phyloP scores from a whole-genome alignment of 92 coral and sea anemone species.

The Nematostella vectensis region DNA sequence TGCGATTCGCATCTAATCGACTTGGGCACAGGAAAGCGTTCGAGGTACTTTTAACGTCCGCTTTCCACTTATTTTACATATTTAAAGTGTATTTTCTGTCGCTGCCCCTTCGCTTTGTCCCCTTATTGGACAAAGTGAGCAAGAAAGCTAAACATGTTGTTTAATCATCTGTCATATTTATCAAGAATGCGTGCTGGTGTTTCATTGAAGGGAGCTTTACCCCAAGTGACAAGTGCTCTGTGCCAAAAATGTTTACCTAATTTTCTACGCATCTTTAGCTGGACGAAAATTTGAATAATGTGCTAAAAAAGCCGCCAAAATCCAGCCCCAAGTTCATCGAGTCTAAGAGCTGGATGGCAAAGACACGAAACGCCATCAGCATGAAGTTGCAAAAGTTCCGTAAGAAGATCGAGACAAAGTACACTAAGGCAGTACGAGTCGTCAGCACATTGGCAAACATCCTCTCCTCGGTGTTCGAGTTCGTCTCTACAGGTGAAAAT shows the following conservation, averaged over 20 bases:
- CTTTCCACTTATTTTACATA: too few species aligned
- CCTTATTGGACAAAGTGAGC: too few species aligned
- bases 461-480: not conserved
- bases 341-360: not conserved
- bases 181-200: too few species aligned
- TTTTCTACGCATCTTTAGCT: not conserved
- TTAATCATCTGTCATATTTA: too few species aligned
- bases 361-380: not conserved
- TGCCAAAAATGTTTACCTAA: not conserved
- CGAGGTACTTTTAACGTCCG: too few species aligned
- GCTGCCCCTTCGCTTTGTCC: too few species aligned
- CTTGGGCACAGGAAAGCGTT: constrained; percentile 6
- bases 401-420: not conserved
- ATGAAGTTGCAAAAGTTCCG: not conserved
- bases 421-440: not conserved
- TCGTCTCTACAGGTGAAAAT: too few species aligned
- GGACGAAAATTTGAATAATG: not conserved
- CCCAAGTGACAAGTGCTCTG: not conserved
- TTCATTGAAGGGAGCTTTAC: not conserved
- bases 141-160: too few species aligned
- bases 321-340: not conserved
- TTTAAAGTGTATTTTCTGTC: too few species aligned
- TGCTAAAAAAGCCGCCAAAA: not conserved
- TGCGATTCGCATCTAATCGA: constrained; percentile 5
- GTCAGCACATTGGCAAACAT: not conserved